Evolutionary conservation across 2,113 vertebrate genomes (phyloP).

Genomic region (Gnathonemus echidnorhynchus): DNA sequence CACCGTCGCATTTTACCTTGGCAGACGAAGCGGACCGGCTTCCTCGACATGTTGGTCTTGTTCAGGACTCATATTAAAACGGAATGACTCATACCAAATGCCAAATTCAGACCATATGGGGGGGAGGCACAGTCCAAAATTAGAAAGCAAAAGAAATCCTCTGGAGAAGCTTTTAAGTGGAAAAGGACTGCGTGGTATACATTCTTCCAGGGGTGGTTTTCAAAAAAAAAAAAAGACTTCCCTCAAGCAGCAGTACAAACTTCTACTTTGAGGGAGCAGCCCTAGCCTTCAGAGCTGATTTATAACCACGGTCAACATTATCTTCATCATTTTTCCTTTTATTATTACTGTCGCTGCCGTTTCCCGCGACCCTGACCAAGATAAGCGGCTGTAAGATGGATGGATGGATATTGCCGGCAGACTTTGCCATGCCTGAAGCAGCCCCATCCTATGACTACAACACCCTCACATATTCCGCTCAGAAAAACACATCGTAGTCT

Average conservation of each 20-base stretch:
- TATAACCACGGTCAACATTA: not conserved
- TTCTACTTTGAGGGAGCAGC: not conserved
- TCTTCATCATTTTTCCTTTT: not conserved
- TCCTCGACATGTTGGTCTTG: slow-evolving; percentile 11
- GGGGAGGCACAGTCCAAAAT: slow-evolving; percentile 15
- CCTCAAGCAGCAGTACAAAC: not conserved
- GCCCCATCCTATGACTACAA: not conserved
- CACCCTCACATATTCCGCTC: not conserved
- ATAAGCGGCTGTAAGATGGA: not conserved
- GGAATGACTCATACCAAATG: slow-evolving; percentile 21
- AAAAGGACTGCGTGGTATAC: slow-evolving; percentile 9
- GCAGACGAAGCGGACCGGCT: not conserved
- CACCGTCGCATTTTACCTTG: not conserved
- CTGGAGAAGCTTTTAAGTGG: slow-evolving; percentile 14
- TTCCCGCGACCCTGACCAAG: not conserved
- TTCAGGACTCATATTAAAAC: slow-evolving; percentile 17
- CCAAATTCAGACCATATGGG: slow-evolving; percentile 24
- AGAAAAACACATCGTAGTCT: not conserved
- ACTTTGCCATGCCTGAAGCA: not conserved
- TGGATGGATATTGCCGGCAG: not conserved
- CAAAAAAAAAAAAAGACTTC: not conserved
- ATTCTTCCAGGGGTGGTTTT: slow-evolving; percentile 13
- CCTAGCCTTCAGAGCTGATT: not conserved
- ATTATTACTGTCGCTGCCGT: not conserved
- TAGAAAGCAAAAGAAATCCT: slow-evolving; percentile 19